phyloP scores from a whole-genome alignment of 1,140 invertebrate genomes.

The Megathymus violae region DNA sequence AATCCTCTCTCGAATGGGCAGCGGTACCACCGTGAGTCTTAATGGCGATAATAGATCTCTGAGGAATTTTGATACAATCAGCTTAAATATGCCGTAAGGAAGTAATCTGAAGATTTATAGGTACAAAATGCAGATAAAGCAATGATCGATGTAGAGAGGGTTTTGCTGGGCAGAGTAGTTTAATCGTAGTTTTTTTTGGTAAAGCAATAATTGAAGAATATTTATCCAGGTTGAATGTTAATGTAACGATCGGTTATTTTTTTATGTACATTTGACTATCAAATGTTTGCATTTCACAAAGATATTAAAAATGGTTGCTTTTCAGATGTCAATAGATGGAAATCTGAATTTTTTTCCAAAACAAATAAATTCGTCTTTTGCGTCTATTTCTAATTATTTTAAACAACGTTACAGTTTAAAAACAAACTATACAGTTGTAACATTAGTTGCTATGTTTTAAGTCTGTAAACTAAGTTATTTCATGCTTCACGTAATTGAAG shows the following conservation, averaged over 20 bases:
- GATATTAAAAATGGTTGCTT: no score
- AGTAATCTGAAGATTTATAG: not conserved
- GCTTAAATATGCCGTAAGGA: conserved; percentile 70
- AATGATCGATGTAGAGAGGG: no score
- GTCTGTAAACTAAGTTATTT: conserved; percentile 1
- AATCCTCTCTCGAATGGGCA: conserved; percentile 67
- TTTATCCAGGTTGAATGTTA: no score
- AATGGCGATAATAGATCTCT: conserved; percentile 64
- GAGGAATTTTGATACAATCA: conserved; percentile 71
- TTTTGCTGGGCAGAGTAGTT: not conserved
- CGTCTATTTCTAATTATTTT: not conserved
- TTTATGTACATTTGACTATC: no score
- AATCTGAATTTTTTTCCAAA: no score
- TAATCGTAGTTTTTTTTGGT: not conserved
- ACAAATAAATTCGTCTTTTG: no score
- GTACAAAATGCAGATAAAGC: not conserved
- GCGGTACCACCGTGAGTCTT: conserved; percentile 54
- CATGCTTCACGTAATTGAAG: conserved; percentile 5
- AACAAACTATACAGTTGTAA: conserved; percentile 6
- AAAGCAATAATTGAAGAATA: not conserved
- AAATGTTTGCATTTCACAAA: no score
- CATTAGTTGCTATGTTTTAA: conserved; percentile 19
- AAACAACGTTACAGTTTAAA: not conserved
- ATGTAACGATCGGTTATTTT: no score
- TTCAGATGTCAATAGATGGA: no score